Percentiles rank a stretch among this genome's conserved stretches.
phyloP scores from a whole-genome alignment of 64 coral and sea anemone genomes.

The Acropora yongei region DNA sequence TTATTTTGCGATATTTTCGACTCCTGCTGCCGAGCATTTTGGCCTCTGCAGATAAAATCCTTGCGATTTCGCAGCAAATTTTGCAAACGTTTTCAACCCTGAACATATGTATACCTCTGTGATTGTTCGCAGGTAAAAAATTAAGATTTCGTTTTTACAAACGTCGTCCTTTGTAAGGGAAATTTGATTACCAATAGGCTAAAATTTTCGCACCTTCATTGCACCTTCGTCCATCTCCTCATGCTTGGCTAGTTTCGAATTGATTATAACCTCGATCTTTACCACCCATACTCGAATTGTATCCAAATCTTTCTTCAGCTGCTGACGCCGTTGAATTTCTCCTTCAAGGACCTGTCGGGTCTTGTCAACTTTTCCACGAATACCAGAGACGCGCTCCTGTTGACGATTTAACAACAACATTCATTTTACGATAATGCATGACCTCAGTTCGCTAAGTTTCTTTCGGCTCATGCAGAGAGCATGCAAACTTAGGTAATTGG shows the following conservation, averaged over 20 bases:
- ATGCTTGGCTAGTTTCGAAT: constrained; percentile 56
- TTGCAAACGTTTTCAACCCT: too few species aligned
- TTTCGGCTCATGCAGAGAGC: too few species aligned
- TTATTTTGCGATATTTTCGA: too few species aligned
- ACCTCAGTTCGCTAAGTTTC: too few species aligned
- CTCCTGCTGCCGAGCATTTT: too few species aligned
- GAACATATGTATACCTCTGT: too few species aligned
- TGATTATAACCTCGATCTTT: constrained; percentile 91
- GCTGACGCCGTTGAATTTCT: constrained; percentile 77
- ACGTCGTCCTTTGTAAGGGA: not conserved
- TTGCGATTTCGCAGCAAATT: too few species aligned
- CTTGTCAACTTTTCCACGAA: constrained; percentile 25
- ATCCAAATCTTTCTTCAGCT: constrained; percentile 92
- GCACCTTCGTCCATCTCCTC: constrained; percentile 85
- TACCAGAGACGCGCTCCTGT: constrained; percentile 3
- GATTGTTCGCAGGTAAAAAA: too few species aligned
- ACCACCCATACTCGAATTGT: constrained; percentile 88
- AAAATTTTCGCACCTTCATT: constrained; percentile 71
- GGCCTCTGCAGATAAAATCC: too few species aligned
- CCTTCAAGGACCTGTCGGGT: constrained; percentile 83
- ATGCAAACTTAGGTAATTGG: too few species aligned
- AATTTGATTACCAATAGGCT: not conserved
- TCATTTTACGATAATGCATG: not conserved
- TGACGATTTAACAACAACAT: not conserved
- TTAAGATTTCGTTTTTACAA: not conserved